Evolutionary conservation across 2,888 invertebrate genomes (phyloP), one percentile per base, ranked within the genome.

Genomic region (Ornithoptera priamus): DNA sequence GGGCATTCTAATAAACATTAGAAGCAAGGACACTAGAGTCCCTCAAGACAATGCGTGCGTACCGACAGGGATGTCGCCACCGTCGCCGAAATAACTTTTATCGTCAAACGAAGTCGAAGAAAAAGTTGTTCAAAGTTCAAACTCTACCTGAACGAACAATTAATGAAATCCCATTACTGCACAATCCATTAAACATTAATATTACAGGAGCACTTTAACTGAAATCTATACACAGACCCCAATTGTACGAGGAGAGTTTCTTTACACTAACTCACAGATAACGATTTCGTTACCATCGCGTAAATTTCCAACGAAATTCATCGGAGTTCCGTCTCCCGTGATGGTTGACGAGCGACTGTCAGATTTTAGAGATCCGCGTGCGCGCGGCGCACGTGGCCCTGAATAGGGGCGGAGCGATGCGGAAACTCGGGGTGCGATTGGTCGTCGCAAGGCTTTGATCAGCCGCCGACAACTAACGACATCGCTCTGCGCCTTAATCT

Each of bases 401-500:
- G 78, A 83, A 81, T 74, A 78, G 77, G 81, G 90, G 92, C 85
- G 90, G 89, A 71, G 82, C 82, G 69, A 78, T 73, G 71, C 77
- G 69, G 77, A 80, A 80, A 74, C 75, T 74, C 67, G 77, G 72
- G 64, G 73, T 72, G 75, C 79, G 74, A 91, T 92, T 92, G 91
- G 92, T 74, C 76, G 71, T 76, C 72, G 76, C 70, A 74, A 75
- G 79, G 82, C 91, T 92, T 92, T 92, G 92, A 92, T 90, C 90
- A 83, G 83, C 82, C 87, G 90, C 86, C 89, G 88, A 86, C 89
- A 84, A 87, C 91, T 92, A 90, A 91, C 90, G 88, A 92, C 87
- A 86, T 90, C 86, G 86, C 87, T 88, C 84, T 88, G 86, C 83
- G 88, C 89, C 91, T 92, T 92, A 92, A 92, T 92, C 92, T 92